A percentile compares a stretch with the other conserved stretches of the same genome.
phyloP scores from a whole-genome alignment of 2,797 vertebrate genomes.

The Xenops minutus region DNA sequence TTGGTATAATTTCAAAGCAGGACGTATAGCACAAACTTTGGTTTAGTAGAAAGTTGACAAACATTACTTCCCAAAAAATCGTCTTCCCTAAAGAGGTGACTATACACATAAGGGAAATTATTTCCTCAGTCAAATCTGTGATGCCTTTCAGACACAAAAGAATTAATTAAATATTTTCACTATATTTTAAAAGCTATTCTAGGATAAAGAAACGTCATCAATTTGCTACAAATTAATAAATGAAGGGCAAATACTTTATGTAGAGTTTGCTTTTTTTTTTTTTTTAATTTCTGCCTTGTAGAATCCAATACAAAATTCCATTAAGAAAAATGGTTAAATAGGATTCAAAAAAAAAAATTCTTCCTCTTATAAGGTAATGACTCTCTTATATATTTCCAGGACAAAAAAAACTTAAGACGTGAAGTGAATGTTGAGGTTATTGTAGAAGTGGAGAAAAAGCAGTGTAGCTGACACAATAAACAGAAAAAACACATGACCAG shows the following conservation, averaged over 20 bases:
- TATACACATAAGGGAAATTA: not conserved
- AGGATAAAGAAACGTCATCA: not conserved
- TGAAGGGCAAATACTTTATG: not conserved
- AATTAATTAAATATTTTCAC: not conserved
- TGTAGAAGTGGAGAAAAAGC: not conserved
- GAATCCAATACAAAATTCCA: not conserved
- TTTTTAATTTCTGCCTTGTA: not conserved
- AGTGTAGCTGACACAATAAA: not conserved
- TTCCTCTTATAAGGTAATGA: not conserved
- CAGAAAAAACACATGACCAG: not conserved
- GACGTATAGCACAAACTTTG: not conserved
- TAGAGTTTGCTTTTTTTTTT: not conserved
- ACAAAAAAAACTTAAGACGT: not conserved
- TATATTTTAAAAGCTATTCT: not conserved
- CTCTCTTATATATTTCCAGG: not conserved
- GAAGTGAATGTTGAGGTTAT: not conserved
- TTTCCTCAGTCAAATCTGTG: not conserved
- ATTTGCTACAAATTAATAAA: not conserved
- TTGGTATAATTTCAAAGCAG: not conserved
- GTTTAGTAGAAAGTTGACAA: not conserved
- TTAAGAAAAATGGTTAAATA: not conserved
- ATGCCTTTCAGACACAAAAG: not conserved
- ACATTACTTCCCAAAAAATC: not conserved
- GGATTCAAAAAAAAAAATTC: not conserved
- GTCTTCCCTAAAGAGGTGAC: not conserved